Evolutionary conservation across 1,140 invertebrate genomes (phyloP), one percentile per base, ranked within the genome.

Genomic region (Solen grandis): DNA sequence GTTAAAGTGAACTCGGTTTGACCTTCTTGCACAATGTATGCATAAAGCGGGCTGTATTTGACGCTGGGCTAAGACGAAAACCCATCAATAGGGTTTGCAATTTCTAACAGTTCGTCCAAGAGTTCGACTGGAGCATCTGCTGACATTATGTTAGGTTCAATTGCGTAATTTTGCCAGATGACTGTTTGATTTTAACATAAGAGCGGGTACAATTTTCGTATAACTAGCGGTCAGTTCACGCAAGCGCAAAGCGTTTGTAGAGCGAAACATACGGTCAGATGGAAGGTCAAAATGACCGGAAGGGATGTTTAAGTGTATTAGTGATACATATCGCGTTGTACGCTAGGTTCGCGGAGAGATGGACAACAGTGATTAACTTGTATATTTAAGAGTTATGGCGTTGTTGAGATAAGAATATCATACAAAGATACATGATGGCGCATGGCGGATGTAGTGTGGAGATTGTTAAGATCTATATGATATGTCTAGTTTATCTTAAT

Each of bases 11-110:
- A 80, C 77, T 80, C 50, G 60, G 4, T 10, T 10, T 65, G 77
- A 80, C 68, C 77, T 25, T 29, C 59, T 80, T 80, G 77, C 77
- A 80, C 77, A 80, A 80, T 72, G 27, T 50, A 69, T 80, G 77
- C 77, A 73, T 73, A 80, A 80, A 80, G 68, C 41, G 27, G 46
- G n/a, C 4, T 29, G 69, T 31, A 59, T n/a, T 59, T 59, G 46
- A 55, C 29, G 35, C 35, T 54, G n/a, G 33, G 41, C 14, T 27
- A 16, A 33, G 14, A 68, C 41, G 27, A 68, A n/a, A n/a, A n/a
- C n/a, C n/a, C n/a, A n/a, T 38, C 25, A 16, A 73, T 52, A 25
- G 29, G n/a, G 29, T n/a, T 31, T 76, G 19, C 41, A 65, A 14
- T 16, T 25, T 38, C 35, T 63, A 16, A 14, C 22, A 1, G 29